These are phyloP conservation scores for Mustelus asterias DNA, from an alignment of 2,113 vertebrate genomes.

Conservation along the genomic window DNA sequence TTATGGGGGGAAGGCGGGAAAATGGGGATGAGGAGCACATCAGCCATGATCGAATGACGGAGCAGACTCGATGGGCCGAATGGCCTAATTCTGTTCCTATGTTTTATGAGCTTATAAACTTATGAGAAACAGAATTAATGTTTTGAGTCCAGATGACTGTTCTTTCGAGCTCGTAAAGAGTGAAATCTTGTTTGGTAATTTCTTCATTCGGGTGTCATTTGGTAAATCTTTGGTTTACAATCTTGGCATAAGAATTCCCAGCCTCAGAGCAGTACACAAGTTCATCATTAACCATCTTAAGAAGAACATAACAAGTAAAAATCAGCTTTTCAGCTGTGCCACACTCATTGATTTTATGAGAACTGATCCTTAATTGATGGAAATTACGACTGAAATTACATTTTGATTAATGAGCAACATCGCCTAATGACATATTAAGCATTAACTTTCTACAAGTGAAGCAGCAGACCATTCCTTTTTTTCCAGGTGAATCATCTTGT, in stretches of 20 bases:
- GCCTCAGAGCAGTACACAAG: background rate
- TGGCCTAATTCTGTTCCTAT: no score
- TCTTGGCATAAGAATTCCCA: background rate
- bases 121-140: no score
- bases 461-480: background rate
- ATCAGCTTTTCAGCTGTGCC: background rate
- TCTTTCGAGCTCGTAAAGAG: background rate
- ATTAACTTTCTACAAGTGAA: background rate
- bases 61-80: no score
- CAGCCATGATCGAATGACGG: no score
- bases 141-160: no score
- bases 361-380: background rate
- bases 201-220: background rate
- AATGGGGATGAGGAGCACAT: no score
- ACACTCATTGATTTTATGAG: constrained; percentile 3
- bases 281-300: constrained; percentile 12
- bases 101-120: no score
- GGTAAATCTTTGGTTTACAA: background rate
- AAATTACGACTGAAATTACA: background rate
- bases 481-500: background rate
- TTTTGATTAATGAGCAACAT: background rate
- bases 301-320: background rate
- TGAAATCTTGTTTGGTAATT: background rate
- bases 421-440: background rate
- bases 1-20: no score